These are phyloP conservation scores for Aplocera efformata DNA, from an alignment of 2,888 invertebrate species.

Conservation along the genomic window DNA sequence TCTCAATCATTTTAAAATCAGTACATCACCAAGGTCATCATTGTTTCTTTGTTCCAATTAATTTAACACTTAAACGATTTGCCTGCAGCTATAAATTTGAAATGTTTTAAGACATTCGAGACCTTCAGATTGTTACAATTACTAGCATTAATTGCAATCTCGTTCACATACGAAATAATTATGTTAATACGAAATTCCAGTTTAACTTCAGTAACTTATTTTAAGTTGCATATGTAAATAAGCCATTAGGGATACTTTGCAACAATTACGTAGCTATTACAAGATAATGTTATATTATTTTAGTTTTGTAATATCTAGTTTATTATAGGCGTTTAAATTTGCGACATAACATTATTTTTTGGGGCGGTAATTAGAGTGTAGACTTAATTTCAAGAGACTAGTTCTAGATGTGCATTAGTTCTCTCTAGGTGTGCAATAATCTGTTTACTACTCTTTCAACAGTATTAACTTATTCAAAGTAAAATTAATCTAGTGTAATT, in stretches of 20 bases:
- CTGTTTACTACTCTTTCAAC: too few relatives aligned
- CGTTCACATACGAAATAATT: constrained; percentile 19
- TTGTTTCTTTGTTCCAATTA: not conserved
- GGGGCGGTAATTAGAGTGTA: constrained; percentile 1
- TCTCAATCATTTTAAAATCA: too few relatives aligned
- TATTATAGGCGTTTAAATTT: constrained; percentile 9
- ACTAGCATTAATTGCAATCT: constrained; percentile 27
- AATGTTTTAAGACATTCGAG: constrained; percentile 17
- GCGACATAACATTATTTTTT: constrained; percentile 6
- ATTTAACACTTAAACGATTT: constrained; percentile 14
- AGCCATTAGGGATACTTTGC: constrained; percentile 20
- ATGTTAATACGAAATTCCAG: constrained; percentile 24
- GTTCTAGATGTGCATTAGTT: too few relatives aligned
- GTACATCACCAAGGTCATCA: too few relatives aligned
- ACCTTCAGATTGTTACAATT: constrained; percentile 28
- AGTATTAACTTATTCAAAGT: too few relatives aligned
- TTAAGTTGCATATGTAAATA: constrained; percentile 21
- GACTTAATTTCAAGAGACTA: too few relatives aligned
- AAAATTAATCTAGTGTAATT: too few relatives aligned
- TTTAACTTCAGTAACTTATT: constrained; percentile 16
- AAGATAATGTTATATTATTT: constrained; percentile 20
- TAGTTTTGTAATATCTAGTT: constrained; percentile 16
- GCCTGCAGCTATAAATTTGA: constrained; percentile 20
- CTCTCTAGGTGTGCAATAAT: too few relatives aligned
- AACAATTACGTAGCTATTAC: constrained; percentile 24